Conservation (phyloP, 2,888 invertebrate species). For the Cybosia mesomella region DNA sequence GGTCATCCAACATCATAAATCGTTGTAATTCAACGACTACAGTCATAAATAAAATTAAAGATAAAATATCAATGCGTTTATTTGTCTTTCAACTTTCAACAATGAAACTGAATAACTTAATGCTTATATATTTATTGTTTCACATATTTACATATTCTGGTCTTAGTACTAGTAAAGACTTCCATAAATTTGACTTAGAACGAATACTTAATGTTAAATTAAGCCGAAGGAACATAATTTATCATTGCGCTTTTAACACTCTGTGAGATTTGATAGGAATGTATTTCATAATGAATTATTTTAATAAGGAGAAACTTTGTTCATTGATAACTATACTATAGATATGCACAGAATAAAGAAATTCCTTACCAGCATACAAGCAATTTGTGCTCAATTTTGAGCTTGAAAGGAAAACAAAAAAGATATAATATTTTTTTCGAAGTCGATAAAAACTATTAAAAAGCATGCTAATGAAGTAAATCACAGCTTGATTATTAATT, state of each 20-base stretch:
- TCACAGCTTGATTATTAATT: too few relatives aligned
- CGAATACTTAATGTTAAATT: conserved; percentile 43
- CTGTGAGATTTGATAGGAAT: background rate
- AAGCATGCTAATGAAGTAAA: too few relatives aligned
- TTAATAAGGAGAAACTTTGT: background rate
- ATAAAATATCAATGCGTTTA: conserved; percentile 57
- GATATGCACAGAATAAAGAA: background rate
- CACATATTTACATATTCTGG: conserved; percentile 47
- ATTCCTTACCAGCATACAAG: background rate
- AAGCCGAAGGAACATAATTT: conserved; percentile 5
- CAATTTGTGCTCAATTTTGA: too few relatives aligned
- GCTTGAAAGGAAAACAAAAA: too few relatives aligned
- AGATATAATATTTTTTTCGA: too few relatives aligned
- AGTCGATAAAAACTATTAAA: too few relatives aligned
- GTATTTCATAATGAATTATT: background rate
- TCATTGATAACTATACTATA: background rate
- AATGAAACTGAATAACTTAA: conserved; percentile 47
- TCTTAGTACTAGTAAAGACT: conserved; percentile 42
- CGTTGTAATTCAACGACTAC: conserved; percentile 46
- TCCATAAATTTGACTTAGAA: conserved; percentile 49
- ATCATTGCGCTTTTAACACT: background rate
- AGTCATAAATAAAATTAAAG: conserved; percentile 57
- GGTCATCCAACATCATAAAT: conserved; percentile 45
- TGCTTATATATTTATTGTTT: conserved; percentile 35
- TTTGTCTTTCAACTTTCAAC: conserved; percentile 46